Evolutionary conservation across 2,888 invertebrate species (phyloP), one percentile per base, ranked within the genome.

Genomic region (Autographa gamma): DNA sequence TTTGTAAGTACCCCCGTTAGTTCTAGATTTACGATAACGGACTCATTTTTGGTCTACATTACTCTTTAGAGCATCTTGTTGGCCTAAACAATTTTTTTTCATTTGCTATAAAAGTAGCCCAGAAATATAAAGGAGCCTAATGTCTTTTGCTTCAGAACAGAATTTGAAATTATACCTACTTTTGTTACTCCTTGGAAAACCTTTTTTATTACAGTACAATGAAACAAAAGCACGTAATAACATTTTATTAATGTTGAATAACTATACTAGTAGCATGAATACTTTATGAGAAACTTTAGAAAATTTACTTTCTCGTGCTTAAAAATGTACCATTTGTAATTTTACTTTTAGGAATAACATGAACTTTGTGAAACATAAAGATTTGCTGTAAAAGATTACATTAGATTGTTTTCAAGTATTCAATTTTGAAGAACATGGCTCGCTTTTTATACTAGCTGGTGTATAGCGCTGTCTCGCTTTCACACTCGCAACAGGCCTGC

Each of bases 21-120:
- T 38, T 7, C 13, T 62, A 41, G 9, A 52, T 66, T 58, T 60
- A 52, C 32, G 16, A 16, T 41, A 60, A 58, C 60, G 31, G 32
- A 7, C 14, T 14, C 18, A 52, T 63, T 66, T 71, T 14, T 58
- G 16, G 11, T 34, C 54, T 32, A 32, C 13, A 34, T 52, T 54
- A 13, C 11, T 13, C 43, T 67, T 59, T 38, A 7, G 8, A 34
- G 25, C 25, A n/a, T 48, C 38, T 7, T 62, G 11, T 52, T 16
- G 8, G 18, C 38, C 8, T 4, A n/a, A 6, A 16, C 31, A 14
- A 34, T n/a, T 62, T 19, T 32, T 18, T 52, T 48, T 0, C 32
- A 8, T 69, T 71, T 34, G 4, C 16, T 0, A 2, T 38, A 52
- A 60, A 31, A 59, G 11, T 11, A 41, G 9, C 52, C 41, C 19